These are phyloP conservation scores for Tinamus guttatus DNA, from an alignment of 2,113 vertebrate genomes.

Conservation along the genomic window DNA sequence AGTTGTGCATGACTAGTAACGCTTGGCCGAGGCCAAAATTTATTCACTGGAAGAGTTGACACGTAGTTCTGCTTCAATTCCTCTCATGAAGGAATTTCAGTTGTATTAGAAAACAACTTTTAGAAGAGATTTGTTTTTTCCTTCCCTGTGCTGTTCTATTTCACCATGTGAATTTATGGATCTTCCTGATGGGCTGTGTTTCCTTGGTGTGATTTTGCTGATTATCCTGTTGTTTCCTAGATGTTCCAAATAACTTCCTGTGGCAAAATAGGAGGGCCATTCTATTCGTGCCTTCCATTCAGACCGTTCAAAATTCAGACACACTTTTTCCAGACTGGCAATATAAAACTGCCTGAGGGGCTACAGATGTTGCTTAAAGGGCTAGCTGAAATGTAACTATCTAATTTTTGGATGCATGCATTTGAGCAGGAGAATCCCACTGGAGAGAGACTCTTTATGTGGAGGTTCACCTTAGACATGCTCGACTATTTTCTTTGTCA, in stretches of 20 bases:
- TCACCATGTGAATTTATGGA: background rate
- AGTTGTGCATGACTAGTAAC: no score
- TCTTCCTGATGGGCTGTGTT: background rate
- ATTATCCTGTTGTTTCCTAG: background rate
- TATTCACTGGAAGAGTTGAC: background rate
- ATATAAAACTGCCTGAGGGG: background rate
- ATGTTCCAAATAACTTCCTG: background rate
- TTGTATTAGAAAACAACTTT: background rate
- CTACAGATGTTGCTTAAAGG: background rate
- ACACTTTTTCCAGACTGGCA: background rate
- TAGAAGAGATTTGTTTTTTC: background rate
- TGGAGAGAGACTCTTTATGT: background rate
- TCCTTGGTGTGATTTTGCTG: background rate
- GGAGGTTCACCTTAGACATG: background rate
- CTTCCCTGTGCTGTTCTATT: background rate
- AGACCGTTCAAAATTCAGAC: background rate
- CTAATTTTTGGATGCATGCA: background rate
- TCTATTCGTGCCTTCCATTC: background rate
- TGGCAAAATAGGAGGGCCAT: background rate
- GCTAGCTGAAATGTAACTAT: background rate
- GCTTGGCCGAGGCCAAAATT: background rate
- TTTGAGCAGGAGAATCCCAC: background rate
- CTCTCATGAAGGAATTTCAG: background rate
- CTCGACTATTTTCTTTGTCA: background rate
- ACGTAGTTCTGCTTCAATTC: background rate